Conservation (phyloP, 1,140 invertebrate species). For the Pogonus chalceus region DNA sequence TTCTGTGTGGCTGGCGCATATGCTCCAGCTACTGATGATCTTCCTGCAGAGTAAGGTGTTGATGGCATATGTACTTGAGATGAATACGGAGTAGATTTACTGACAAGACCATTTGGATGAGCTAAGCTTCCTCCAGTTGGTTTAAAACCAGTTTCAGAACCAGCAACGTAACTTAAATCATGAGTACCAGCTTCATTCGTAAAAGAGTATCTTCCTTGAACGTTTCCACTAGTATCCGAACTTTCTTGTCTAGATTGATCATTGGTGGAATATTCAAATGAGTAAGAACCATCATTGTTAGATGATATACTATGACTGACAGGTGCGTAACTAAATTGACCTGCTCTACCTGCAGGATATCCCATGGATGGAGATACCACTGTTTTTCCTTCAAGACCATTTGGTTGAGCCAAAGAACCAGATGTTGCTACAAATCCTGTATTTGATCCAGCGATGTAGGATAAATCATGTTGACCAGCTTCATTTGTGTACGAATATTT, state of each 20-base stretch:
- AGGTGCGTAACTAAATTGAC: too few relatives aligned
- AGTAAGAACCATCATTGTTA: slow-evolving; percentile 8
- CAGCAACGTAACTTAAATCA: slow-evolving; percentile 19
- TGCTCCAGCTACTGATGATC: neutral
- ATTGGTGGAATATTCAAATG: slow-evolving; percentile 20
- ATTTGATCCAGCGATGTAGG: slow-evolving; percentile 20
- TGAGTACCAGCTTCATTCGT: slow-evolving; percentile 16
- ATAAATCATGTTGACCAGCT: slow-evolving; percentile 17
- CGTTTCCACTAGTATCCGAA: slow-evolving; percentile 23
- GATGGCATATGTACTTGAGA: too few relatives aligned
- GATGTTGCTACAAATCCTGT: slow-evolving; percentile 22
- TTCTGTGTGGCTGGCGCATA: neutral
- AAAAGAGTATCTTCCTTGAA: slow-evolving; percentile 24
- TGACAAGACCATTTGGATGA: neutral
- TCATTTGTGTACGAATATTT: slow-evolving; percentile 21
- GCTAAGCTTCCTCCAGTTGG: slow-evolving; percentile 15
- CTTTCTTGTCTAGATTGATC: slow-evolving; percentile 20
- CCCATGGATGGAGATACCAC: too few relatives aligned
- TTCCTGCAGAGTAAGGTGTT: too few relatives aligned
- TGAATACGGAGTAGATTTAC: too few relatives aligned
- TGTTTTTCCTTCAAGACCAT: slow-evolving; percentile 9
- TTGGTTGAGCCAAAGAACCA: slow-evolving; percentile 12
- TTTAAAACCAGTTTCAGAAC: slow-evolving; percentile 19
- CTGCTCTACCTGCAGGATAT: too few relatives aligned
- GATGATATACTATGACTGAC: neutral